Evolutionary conservation across 30 jellyfish, hydroid and myxozoan genomes (phyloP).

Genomic region (Turritopsis dohrnii): DNA sequence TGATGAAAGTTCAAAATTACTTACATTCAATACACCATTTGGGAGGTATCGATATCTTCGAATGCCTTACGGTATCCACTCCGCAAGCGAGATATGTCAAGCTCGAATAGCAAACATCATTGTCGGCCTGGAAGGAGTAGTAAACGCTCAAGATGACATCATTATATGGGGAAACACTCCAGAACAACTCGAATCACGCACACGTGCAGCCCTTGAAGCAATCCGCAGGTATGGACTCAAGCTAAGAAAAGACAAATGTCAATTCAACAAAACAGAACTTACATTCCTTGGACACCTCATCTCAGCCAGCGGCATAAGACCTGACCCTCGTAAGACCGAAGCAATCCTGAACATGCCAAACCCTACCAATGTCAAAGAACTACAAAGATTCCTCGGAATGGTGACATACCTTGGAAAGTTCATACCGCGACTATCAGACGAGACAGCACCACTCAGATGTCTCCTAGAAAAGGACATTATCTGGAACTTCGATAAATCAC

Average conservation of each 20-base stretch:
- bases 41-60: constrained; percentile 64
- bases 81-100: constrained; percentile 61
- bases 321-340: constrained; percentile 43
- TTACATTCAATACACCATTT: constrained; percentile 60
- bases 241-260: constrained; percentile 44
- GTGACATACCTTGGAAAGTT: constrained; percentile 40
- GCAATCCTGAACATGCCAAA: constrained; percentile 58
- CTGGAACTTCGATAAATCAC: constrained; percentile 36
- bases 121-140: constrained; percentile 38
- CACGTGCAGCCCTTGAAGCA: constrained; percentile 10
- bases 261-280: constrained; percentile 14
- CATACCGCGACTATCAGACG: constrained; percentile 46
- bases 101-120: constrained; percentile 24
- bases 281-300: constrained; percentile 52
- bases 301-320: constrained; percentile 46
- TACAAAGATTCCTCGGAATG: constrained; percentile 64
- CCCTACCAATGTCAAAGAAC: constrained; percentile 48
- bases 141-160: constrained; percentile 46
- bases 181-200: constrained; percentile 22
- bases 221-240: constrained; percentile 34
- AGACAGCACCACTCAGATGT: constrained; percentile 50
- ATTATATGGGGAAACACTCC: constrained; percentile 44
- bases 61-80: constrained; percentile 57
- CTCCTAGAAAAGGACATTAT: constrained; percentile 36
- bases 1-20: constrained; percentile 32